phyloP scores from a whole-genome alignment of 2,888 invertebrate species.

The Bombyx huttoni region DNA sequence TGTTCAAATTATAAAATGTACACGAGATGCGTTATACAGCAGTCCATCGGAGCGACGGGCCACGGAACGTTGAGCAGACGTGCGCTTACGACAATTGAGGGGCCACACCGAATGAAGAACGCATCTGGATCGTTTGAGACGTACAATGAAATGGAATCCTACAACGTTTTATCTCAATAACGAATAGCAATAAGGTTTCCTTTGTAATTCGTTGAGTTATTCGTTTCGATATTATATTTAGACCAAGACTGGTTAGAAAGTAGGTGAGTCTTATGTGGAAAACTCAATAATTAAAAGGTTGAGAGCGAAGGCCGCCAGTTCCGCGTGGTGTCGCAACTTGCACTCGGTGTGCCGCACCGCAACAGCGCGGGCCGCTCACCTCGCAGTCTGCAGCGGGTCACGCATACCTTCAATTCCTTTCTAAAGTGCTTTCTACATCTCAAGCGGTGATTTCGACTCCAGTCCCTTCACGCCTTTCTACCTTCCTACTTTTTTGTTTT shows the following conservation, averaged over 20 bases:
- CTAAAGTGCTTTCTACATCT: constrained; percentile 68
- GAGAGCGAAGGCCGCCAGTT: constrained; percentile 61
- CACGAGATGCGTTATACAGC: constrained; percentile 14
- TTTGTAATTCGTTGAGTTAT: too few species aligned
- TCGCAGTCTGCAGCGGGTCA: constrained; percentile 49
- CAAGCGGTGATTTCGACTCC: constrained; percentile 33
- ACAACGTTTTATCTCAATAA: constrained; percentile 16
- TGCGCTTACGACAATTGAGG: constrained; percentile 41
- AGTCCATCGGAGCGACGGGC: constrained; percentile 29
- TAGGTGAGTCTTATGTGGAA: constrained; percentile 4
- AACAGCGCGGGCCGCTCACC: constrained; percentile 42
- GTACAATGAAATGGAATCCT: constrained; percentile 30
- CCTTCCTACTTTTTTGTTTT: constrained; percentile 13
- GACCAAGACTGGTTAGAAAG: constrained; percentile 5
- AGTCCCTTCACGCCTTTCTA: constrained; percentile 41
- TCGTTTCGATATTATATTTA: not conserved
- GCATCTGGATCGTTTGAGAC: constrained; percentile 26
- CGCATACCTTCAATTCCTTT: constrained; percentile 67
- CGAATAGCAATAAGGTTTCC: not conserved
- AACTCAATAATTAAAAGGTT: constrained; percentile 53
- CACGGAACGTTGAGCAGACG: constrained; percentile 23
- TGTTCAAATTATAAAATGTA: constrained; percentile 37
- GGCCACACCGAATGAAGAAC: constrained; percentile 38
- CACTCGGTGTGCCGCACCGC: constrained; percentile 20
- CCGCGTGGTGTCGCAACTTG: constrained; percentile 53